Base-by-base conservation (phyloP, 1,140 invertebrate species). In the Cephus cinctus region DNA sequence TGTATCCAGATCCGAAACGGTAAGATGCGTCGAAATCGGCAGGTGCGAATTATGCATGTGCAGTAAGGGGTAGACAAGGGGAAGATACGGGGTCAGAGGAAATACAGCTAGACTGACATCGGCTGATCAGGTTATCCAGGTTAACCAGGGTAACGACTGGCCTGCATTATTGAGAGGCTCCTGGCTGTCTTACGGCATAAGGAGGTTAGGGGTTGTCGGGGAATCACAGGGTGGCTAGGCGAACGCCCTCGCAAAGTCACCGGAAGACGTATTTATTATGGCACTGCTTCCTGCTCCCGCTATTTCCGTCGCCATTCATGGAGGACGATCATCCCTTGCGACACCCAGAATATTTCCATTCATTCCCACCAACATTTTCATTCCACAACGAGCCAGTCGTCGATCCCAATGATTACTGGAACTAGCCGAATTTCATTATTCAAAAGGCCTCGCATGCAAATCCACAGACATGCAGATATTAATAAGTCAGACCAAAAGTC, bases 301-400 rank as follows among this genome's bases (percentile, higher is more conserved):
- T 67, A 61, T 68, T 65, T 63, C 59, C 53, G 54, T 52, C 49
- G 59, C 57, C 63, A 68, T 71, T 71, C 67, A 69, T 67, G 18
- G 27, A n/a, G n/a, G n/a, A n/a, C n/a, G 27, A 23, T 32, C 21
- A 18, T 14, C 53, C n/a, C n/a, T 22, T 12, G 16, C 15, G 22
- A 23, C 35, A 27, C 42, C 34, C 54, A 23, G 48, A 61, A 61
- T 61, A 57, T 56, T 59, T 56, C 36, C 36, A 59, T 58, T 63
- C 65, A 68, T 67, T 67, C 61, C n/a, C n/a, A n/a, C n/a, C n/a
- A n/a, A n/a, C n/a, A n/a, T n/a, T n/a, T n/a, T n/a, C n/a, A n/a
- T n/a, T n/a, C n/a, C n/a, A n/a, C n/a, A n/a, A n/a, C n/a, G n/a
- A n/a, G n/a, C n/a, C n/a, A n/a, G n/a, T n/a, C n/a, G n/a, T n/a